Percentiles rank a stretch among this genome's conserved stretches.
Evolutionary conservation across 2,888 invertebrate species (phyloP).

Genomic region (Sycophila texana): DNA sequence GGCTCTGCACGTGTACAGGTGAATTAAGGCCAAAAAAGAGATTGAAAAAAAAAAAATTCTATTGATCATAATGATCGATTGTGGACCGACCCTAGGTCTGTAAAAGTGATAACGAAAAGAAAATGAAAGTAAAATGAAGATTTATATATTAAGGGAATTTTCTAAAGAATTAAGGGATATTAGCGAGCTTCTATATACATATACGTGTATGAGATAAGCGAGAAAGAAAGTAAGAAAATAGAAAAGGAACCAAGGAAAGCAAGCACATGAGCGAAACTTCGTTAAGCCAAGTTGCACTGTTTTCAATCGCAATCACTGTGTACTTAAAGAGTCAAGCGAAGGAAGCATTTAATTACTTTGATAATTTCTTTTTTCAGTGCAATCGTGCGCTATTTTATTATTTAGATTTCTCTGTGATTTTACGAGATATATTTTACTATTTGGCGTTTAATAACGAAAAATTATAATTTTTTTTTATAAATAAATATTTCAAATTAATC

Average conservation of each 20-base stretch:
- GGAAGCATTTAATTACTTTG: constrained; percentile 47
- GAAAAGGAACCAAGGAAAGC: constrained; percentile 15
- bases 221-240: not conserved
- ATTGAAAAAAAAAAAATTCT: constrained; percentile 35
- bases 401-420: constrained; percentile 54
- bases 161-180: constrained; percentile 50
- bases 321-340: constrained; percentile 51
- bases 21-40: constrained; percentile 38
- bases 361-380: constrained; percentile 45
- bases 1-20: constrained; percentile 34
- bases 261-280: constrained; percentile 32
- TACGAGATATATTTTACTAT: constrained; percentile 42
- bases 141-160: constrained; percentile 53
- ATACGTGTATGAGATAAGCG: constrained; percentile 44
- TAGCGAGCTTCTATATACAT: constrained; percentile 52
- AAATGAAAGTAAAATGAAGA: constrained; percentile 54
- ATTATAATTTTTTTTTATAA: not conserved
- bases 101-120: constrained; percentile 59
- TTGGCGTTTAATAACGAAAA: not conserved
- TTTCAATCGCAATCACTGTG: constrained; percentile 41
- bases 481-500: constrained; percentile 20
- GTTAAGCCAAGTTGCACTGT: constrained; percentile 36
- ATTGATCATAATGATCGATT: constrained; percentile 51
- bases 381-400: constrained; percentile 52
- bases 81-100: constrained; percentile 57